A percentile compares a stretch with the other conserved stretches of the same genome.
Conservation (phyloP, 2,113 vertebrate species). For the Semnornis frantzii region DNA sequence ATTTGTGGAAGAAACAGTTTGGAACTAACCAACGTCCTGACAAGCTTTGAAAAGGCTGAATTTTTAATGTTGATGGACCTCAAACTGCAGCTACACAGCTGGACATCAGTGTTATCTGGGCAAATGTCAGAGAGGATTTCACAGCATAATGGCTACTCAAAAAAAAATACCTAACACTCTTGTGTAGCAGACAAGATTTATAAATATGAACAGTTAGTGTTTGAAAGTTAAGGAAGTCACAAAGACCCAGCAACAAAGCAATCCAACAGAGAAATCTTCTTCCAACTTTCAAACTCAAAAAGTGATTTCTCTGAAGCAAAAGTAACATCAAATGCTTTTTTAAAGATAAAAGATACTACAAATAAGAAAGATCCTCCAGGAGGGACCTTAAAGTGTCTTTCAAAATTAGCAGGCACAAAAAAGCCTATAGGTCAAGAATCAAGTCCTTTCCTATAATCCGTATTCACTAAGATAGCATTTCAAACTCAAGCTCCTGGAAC, state of each 20-base stretch:
- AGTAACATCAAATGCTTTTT: conserved; percentile 17
- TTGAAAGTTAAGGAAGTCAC: conserved; percentile 43
- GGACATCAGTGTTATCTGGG: not conserved
- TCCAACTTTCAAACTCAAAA: conserved; percentile 20
- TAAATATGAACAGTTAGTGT: conserved; percentile 36
- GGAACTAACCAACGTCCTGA: not conserved
- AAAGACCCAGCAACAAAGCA: conserved; percentile 50
- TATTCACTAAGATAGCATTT: conserved; percentile 19
- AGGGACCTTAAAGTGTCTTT: conserved; percentile 33
- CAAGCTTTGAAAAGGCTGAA: not conserved
- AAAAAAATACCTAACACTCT: conserved; percentile 1
- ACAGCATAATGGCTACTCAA: not conserved
- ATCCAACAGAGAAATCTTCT: conserved; percentile 45
- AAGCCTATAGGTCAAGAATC: conserved; percentile 29
- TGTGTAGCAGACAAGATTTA: conserved; percentile 18
- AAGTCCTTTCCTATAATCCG: not conserved
- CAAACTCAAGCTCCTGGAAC: not conserved
- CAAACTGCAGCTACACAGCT: not conserved
- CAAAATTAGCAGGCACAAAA: conserved; percentile 43
- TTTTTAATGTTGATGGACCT: not conserved
- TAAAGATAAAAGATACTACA: conserved; percentile 32
- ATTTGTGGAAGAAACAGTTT: not conserved
- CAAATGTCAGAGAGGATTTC: conserved; percentile 17
- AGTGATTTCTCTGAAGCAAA: conserved; percentile 49
- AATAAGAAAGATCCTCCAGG: conserved; percentile 25